Evolutionary conservation across 2,888 invertebrate genomes (phyloP).

Genomic region (Anodontia alba): DNA sequence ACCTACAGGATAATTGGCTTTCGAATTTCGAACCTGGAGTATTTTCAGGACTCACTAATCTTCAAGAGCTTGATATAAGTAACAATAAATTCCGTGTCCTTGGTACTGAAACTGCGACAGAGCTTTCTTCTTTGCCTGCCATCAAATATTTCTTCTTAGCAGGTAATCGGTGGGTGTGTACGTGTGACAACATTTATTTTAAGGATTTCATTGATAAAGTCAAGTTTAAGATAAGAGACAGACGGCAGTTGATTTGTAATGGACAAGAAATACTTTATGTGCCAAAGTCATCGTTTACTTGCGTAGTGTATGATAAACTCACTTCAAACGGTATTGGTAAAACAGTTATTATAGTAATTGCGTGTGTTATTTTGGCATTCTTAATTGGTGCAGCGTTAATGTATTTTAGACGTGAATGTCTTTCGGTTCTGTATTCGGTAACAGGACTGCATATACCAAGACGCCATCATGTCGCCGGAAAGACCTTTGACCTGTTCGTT

Average conservation of each 20-base stretch:
- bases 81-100: constrained; percentile 46
- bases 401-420: constrained; percentile 61
- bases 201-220: constrained; percentile 54
- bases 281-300: constrained; percentile 42
- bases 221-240: constrained; percentile 53
- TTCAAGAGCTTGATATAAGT: constrained; percentile 59
- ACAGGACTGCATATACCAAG: constrained; percentile 53
- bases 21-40: constrained; percentile 29
- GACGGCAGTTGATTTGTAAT: constrained; percentile 44
- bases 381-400: constrained; percentile 37
- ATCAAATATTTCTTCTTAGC: constrained; percentile 45
- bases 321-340: neutral
- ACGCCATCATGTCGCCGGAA: constrained; percentile 32
- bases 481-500: constrained; percentile 60
- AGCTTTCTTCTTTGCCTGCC: constrained; percentile 33
- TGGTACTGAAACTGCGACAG: constrained; percentile 21
- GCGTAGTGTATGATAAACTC: neutral
- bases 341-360: constrained; percentile 40
- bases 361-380: constrained; percentile 31
- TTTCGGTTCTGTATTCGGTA: constrained; percentile 52
- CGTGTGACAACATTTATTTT: constrained; percentile 56
- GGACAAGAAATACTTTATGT: constrained; percentile 38
- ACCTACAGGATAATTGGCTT: constrained; percentile 48
- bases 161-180: constrained; percentile 57
- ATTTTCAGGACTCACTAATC: constrained; percentile 36